A percentile compares a stretch with the other conserved stretches of the same genome.
These are phyloP conservation scores for Porites divaricata DNA, from an alignment of 92 coral and sea anemone species.

Conservation along the genomic window DNA sequence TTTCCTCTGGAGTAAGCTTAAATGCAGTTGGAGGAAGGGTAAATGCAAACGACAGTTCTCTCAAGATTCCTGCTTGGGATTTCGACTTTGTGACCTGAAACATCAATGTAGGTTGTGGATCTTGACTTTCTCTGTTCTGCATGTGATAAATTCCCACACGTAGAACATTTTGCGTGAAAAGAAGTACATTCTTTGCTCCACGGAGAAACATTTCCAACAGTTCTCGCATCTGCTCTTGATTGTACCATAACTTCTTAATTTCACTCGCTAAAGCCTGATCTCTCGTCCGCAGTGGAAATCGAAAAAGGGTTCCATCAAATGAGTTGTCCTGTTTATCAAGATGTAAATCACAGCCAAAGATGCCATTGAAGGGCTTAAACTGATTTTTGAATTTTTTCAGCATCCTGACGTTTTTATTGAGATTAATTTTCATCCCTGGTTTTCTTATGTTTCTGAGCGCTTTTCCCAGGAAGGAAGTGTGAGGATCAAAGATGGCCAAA, in stretches of 20 bases:
- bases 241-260: constrained; percentile 72
- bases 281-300: constrained; percentile 73
- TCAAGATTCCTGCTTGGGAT: background rate
- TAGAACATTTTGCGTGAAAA: constrained; percentile 84
- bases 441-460: constrained; percentile 66
- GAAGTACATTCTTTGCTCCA: constrained; percentile 76
- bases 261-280: constrained; percentile 72
- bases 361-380: constrained; percentile 77
- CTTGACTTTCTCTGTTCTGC: background rate
- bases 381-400: constrained; percentile 67
- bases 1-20: constrained; percentile 35
- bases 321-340: constrained; percentile 31
- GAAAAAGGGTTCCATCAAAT: constrained; percentile 78
- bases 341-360: constrained; percentile 73
- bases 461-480: constrained; percentile 78
- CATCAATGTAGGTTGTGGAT: background rate
- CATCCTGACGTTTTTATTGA: constrained; percentile 40
- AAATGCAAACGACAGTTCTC: background rate
- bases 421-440: constrained; percentile 82
- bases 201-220: constrained; percentile 56
- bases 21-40: constrained; percentile 5
- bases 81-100: constrained; percentile 23
- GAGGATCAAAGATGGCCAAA: constrained; percentile 82
- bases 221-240: constrained; percentile 60
- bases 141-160: constrained; percentile 71